Conservation (phyloP, 35 echinoderm and acorn worm species). For the Heliocidaris tuberculata region DNA sequence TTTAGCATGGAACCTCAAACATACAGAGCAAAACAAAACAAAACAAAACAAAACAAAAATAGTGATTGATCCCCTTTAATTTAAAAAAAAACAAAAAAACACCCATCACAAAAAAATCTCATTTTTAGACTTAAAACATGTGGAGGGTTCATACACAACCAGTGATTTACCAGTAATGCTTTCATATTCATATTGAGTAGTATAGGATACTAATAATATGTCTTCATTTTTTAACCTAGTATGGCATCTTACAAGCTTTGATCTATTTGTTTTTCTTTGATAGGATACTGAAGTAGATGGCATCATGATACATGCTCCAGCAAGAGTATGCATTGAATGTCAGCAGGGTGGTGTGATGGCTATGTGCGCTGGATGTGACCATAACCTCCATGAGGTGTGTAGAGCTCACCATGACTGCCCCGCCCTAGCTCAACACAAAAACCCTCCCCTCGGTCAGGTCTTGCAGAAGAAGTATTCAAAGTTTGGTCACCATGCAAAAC, state of each 20-base stretch:
- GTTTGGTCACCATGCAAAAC: background rate
- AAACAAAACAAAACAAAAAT: no score
- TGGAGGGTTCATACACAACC: no score
- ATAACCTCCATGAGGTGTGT: slow-evolving; percentile 25
- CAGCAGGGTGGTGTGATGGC: background rate
- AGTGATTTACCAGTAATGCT: no score
- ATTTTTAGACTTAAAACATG: no score
- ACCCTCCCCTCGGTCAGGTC: background rate
- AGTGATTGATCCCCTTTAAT: no score
- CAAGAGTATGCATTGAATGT: background rate
- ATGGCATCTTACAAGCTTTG: background rate
- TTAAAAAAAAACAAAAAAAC: no score
- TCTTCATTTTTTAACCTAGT: background rate
- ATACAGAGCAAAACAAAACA: no score
- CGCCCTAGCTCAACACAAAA: no score
- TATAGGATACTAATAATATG: no score
- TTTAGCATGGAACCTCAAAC: no score
- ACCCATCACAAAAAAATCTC: no score
- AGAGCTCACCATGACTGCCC: background rate
- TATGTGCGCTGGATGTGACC: background rate
- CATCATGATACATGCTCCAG: background rate
- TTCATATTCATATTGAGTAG: background rate
- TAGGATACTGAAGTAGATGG: background rate
- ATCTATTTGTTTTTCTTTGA: background rate
- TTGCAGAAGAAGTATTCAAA: slow-evolving; percentile 26